Evolutionary conservation across 1,140 invertebrate genomes (phyloP).

Genomic region (Nymphalis io): DNA sequence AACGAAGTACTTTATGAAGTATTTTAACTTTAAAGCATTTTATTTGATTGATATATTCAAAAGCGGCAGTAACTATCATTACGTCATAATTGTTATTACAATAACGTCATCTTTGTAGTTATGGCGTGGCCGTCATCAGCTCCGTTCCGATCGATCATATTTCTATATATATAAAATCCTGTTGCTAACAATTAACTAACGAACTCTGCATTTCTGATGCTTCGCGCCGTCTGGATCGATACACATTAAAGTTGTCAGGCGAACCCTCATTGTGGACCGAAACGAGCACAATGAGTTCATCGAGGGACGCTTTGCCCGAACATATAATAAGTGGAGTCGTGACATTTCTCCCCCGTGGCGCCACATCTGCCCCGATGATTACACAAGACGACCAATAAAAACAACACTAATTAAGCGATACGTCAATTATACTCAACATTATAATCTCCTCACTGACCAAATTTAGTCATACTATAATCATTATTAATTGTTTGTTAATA

Average conservation of each 20-base stretch:
- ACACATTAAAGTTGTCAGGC: slow-evolving; percentile 38
- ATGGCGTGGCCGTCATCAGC: neutral
- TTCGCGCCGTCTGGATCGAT: slow-evolving; percentile 44
- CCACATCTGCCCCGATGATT: slow-evolving; percentile 53
- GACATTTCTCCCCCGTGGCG: slow-evolving; percentile 63
- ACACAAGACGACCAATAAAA: slow-evolving; percentile 51
- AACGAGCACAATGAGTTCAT: slow-evolving; percentile 55
- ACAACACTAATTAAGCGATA: slow-evolving; percentile 48
- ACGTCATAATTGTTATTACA: neutral
- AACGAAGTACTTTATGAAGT: neutral
- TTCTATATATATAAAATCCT: slow-evolving; percentile 26
- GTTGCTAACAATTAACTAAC: slow-evolving; percentile 38
- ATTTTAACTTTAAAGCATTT: neutral
- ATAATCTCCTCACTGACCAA: slow-evolving; percentile 5
- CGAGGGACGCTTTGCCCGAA: slow-evolving; percentile 44
- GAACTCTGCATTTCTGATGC: slow-evolving; percentile 39
- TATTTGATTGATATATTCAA: slow-evolving; percentile 13
- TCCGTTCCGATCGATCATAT: slow-evolving; percentile 21
- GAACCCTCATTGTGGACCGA: slow-evolving; percentile 35
- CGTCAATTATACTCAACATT: slow-evolving; percentile 34
- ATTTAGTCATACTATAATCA: neutral
- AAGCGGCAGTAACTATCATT: slow-evolving; percentile 3
- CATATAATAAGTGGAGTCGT: slow-evolving; percentile 51
- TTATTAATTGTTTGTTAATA: neutral
- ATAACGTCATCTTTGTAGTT: neutral